A percentile compares a stretch with the other conserved stretches of the same genome.
phyloP scores from a whole-genome alignment of 2,113 vertebrate genomes.

The Patagioenas fasciata region DNA sequence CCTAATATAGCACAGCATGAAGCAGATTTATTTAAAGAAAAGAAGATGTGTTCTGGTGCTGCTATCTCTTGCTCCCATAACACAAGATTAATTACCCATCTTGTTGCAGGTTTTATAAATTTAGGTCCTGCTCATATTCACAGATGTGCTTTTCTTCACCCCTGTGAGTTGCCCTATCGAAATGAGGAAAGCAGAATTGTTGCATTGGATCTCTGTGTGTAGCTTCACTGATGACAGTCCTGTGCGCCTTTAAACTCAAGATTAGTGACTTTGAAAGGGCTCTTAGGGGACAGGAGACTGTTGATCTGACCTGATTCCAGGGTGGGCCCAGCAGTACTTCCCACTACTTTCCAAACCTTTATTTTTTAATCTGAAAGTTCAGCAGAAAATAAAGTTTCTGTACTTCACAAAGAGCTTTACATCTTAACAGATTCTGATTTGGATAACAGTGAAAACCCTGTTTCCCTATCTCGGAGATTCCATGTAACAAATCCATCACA shows the following conservation, averaged over 20 bases:
- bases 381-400: neutral
- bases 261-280: neutral
- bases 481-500: slow-evolving; percentile 65
- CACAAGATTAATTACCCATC: neutral
- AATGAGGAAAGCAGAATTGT: neutral
- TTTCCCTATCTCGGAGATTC: slow-evolving; percentile 42
- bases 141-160: neutral
- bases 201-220: neutral
- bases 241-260: neutral
- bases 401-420: slow-evolving; percentile 50
- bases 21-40: neutral
- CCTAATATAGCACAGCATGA: neutral
- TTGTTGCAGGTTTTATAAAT: neutral
- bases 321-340: neutral
- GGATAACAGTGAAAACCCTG: slow-evolving; percentile 59
- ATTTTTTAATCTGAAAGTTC: neutral
- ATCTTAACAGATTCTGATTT: slow-evolving; percentile 57
- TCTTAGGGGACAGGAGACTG: neutral
- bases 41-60: neutral
- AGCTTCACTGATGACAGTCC: neutral
- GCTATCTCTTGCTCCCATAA: neutral
- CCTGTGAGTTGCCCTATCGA: neutral
- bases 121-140: neutral
- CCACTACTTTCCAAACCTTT: neutral
- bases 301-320: neutral